A percentile compares a stretch with the other conserved stretches of the same genome.
phyloP scores from a whole-genome alignment of 2,113 vertebrate species.

The Neolamprologus caudopunctatus region DNA sequence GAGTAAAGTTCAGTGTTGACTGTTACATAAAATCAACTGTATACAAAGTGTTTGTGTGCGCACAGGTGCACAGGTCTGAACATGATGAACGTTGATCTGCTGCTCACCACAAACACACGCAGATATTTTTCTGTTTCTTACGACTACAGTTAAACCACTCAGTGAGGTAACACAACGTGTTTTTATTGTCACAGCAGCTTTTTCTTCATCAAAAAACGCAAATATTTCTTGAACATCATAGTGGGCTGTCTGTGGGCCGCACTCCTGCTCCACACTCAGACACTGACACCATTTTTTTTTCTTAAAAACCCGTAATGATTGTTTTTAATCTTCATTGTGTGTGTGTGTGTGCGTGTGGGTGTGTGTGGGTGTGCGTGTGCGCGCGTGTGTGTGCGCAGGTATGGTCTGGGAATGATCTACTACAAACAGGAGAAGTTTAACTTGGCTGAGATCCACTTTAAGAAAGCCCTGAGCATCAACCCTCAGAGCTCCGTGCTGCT shows the following conservation, averaged over 20 bases:
- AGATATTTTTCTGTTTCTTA: neutral
- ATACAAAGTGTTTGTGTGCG: neutral
- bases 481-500: conserved; percentile 97
- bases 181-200: neutral
- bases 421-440: conserved; percentile 99
- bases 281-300: neutral
- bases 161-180: neutral
- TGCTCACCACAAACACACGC: neutral
- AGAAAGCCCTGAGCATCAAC: conserved; percentile 97
- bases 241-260: neutral
- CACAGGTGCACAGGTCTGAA: neutral
- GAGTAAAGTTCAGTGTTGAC: neutral
- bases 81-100: neutral
- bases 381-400: conserved; percentile 66
- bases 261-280: neutral
- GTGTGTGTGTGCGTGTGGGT: neutral
- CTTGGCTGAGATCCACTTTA: conserved; percentile 97
- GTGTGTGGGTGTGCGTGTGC: too few species aligned
- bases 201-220: neutral
- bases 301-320: neutral
- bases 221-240: neutral
- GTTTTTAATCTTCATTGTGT: neutral
- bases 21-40: neutral
- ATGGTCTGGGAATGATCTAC: conserved; percentile 98
- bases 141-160: neutral